These are phyloP conservation scores for Caenorhabditis imperialis DNA, from an alignment of 2,888 invertebrate genomes.

Conservation along the genomic window DNA sequence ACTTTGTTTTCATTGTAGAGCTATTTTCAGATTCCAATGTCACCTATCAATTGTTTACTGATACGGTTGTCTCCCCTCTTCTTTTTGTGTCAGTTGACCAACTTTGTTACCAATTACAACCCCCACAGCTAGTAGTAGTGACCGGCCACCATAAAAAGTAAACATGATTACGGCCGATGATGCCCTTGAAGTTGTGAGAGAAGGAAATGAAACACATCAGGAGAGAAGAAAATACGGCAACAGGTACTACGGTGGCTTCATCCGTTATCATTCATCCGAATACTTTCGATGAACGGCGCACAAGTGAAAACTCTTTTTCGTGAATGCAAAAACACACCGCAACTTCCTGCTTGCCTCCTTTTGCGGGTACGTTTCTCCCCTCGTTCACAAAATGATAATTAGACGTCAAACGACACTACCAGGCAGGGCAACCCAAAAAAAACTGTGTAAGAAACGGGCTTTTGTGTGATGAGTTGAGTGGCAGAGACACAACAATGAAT, in stretches of 20 bases:
- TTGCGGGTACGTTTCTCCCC: constrained; percentile 27
- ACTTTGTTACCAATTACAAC: too few species aligned
- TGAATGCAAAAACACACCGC: constrained; percentile 2
- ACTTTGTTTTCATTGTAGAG: too few species aligned
- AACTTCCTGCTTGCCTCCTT: constrained; percentile 15
- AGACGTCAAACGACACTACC: constrained; percentile 52
- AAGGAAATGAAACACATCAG: constrained; percentile 21
- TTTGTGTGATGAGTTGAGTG: constrained; percentile 51
- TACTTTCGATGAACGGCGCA: too few species aligned
- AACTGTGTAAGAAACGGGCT: constrained; percentile 58
- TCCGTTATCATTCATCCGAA: too few species aligned
- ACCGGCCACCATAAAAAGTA: constrained; percentile 33
- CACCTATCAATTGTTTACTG: too few species aligned
- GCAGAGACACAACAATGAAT: constrained; percentile 41
- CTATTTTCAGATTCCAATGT: too few species aligned
- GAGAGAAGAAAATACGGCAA: too few species aligned
- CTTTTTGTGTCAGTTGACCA: too few species aligned
- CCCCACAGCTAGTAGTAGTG: constrained; percentile 43
- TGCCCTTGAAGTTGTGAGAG: constrained; percentile 34
- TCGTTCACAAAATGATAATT: constrained; percentile 49
- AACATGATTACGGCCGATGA: constrained; percentile 45
- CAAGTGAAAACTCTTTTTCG: too few species aligned
- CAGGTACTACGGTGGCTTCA: too few species aligned
- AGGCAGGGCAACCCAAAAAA: constrained; percentile 39
- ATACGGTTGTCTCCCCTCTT: too few species aligned